Evolutionary conservation across 2,888 invertebrate species (phyloP).

Genomic region (Eupithecia insigniata): DNA sequence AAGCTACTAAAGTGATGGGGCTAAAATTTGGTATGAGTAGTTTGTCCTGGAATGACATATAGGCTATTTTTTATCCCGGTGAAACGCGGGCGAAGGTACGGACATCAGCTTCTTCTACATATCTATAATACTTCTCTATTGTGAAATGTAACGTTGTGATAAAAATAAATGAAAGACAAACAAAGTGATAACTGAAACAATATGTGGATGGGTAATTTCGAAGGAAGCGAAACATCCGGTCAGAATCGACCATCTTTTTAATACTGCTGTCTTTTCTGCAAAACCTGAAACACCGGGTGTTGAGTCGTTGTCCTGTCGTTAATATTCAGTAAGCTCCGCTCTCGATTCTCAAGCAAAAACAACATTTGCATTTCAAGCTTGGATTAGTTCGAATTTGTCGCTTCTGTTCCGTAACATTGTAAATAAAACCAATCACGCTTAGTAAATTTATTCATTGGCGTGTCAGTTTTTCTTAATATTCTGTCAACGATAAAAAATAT

Average conservation of each 20-base stretch:
- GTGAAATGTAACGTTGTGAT: no score
- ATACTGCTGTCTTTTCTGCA: neutral
- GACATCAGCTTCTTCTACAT: no score
- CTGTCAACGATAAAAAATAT: no score
- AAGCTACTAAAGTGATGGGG: no score
- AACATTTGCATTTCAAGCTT: slow-evolving; percentile 12
- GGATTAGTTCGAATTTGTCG: slow-evolving; percentile 8
- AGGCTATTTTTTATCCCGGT: no score
- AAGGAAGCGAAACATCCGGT: neutral
- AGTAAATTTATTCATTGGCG: neutral
- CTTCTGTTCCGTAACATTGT: slow-evolving; percentile 4
- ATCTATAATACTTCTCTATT: no score
- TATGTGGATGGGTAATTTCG: neutral
- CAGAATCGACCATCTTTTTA: neutral
- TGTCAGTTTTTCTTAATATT: neutral
- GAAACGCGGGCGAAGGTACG: no score
- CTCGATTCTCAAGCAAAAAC: slow-evolving; percentile 12
- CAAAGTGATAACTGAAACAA: no score
- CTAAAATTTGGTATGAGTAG: no score
- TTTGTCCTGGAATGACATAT: no score
- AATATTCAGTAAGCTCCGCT: slow-evolving; percentile 6
- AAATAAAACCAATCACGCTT: neutral
- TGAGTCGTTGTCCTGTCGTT: neutral
- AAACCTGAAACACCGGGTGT: neutral
- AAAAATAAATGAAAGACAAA: no score